Base-by-base conservation (phyloP, 1,140 invertebrate species). In the Dendroctonus valens region DNA sequence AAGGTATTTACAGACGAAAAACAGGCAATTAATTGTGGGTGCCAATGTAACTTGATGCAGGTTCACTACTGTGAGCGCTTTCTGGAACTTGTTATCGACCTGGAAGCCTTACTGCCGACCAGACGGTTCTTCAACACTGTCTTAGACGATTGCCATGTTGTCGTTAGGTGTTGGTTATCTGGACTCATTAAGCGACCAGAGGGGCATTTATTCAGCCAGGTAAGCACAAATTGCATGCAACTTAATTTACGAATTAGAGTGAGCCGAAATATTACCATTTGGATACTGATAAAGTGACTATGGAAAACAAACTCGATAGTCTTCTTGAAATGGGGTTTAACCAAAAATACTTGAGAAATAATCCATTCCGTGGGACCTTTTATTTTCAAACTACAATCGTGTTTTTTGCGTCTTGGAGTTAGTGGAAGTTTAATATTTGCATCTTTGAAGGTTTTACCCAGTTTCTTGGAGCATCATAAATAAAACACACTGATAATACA, bases 91-190 rank as follows among this genome's bases (percentile, higher is more conserved):
- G 85, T 99, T 77, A 97, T 98, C 68, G 98, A 99, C 78, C 82
- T 99, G 55, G 96, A 99, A 78, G 94, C 96, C 15, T 82, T 98
- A 58, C 80, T 99, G 68, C 94, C 96, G 0, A 99, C 97, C 0
- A 84, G 97, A 55, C 84, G 97, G 53, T 99, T 98, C 81, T 97
- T 99, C 77, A 98, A 99, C 80, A 92, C 91, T 0, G 87, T 99
- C 0, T 83, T 99, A 75, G 96, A 99, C 80, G 94, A 97, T 79
- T 89, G 90, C 70, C 96, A 99, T 78, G 79, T 99, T 3, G 90
- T 99, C 11, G 94, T 97, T 0, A 86, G 91, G 49, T 96, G 94
- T 77, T 86, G 91, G 69, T 79, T 98, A 48, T 92, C 93, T 5
- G 82, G 87, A 67, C 82, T 98, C 8, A 75, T 86, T 11, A 81